Percentiles rank a stretch among this genome's conserved stretches.
Conservation (phyloP, 2,797 vertebrate genomes). For the Rhinichthys osculus region DNA sequence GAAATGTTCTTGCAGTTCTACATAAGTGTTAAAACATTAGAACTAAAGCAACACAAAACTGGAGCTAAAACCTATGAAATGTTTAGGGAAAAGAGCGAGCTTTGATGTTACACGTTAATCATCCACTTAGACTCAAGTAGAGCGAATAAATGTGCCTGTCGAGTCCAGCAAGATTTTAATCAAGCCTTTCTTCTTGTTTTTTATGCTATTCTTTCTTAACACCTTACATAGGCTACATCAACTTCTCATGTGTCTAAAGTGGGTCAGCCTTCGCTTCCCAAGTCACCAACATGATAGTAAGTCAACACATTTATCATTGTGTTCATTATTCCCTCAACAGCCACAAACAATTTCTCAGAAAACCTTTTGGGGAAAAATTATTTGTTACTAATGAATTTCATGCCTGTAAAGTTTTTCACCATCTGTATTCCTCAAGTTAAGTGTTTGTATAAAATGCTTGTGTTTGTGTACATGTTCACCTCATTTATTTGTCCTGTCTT, state of each 20-base stretch:
- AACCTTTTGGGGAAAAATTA: conserved; percentile 37
- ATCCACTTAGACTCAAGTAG: conserved; percentile 55
- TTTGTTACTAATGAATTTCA: conserved; percentile 22
- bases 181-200: conserved; percentile 27
- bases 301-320: conserved; percentile 75
- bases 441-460: neutral
- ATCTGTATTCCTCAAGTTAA: conserved; percentile 1
- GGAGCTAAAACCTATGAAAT: conserved; percentile 16
- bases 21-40: neutral
- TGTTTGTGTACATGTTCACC: neutral
- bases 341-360: conserved; percentile 62
- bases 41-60: neutral
- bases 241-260: conserved; percentile 73
- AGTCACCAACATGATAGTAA: conserved; percentile 63
- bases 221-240: conserved; percentile 74
- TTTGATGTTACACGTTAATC: conserved; percentile 55
- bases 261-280: conserved; percentile 70
- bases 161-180: conserved; percentile 54
- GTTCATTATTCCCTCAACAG: conserved; percentile 74
- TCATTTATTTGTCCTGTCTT: neutral
- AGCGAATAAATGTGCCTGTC: conserved; percentile 58
- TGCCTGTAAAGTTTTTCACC: neutral
- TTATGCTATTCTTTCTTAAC: conserved; percentile 49
- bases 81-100: neutral
- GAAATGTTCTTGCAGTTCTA: neutral